Conservation (phyloP, 2,113 vertebrate species). For the Haemorhous mexicanus region DNA sequence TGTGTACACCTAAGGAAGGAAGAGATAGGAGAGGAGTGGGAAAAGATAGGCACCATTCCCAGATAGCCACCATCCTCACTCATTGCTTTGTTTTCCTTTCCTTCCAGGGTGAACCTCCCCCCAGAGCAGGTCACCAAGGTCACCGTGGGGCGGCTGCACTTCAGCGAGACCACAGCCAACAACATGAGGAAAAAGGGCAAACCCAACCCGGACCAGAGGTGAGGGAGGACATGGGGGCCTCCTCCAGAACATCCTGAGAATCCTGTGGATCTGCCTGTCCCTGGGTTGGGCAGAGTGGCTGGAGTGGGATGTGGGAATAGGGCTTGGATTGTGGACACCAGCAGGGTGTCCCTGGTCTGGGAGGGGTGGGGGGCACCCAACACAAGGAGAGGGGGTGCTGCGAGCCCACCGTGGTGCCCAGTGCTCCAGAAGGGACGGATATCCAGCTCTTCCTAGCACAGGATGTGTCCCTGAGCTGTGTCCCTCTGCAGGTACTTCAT, state of each 20-base stretch:
- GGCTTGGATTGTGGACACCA: background rate
- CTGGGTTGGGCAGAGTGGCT: background rate
- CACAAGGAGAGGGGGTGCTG: background rate
- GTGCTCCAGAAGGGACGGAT: no score
- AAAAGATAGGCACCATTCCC: background rate
- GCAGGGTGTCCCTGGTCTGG: background rate
- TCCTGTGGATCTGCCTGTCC: background rate
- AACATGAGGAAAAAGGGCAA: constrained; percentile 99
- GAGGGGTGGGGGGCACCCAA: background rate
- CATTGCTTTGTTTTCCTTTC: background rate
- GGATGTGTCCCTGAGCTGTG: background rate
- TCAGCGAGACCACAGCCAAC: constrained; percentile 97
- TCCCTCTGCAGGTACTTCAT: constrained; percentile 89
- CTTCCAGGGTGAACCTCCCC: constrained; percentile 87
- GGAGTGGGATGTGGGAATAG: background rate
- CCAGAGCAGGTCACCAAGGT: constrained; percentile 98
- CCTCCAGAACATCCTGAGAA: background rate
- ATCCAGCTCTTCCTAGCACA: fast-evolving
- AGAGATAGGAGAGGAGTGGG: background rate
- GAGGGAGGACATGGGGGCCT: background rate
- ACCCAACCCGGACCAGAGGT: constrained; percentile 98
- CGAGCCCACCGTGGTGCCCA: fast-evolving
- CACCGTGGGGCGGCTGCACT: constrained; percentile 94
- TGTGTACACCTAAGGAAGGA: background rate
- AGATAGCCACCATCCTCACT: background rate